Base-by-base conservation (phyloP, 2,113 vertebrate species). In the Caloenas nicobarica region DNA sequence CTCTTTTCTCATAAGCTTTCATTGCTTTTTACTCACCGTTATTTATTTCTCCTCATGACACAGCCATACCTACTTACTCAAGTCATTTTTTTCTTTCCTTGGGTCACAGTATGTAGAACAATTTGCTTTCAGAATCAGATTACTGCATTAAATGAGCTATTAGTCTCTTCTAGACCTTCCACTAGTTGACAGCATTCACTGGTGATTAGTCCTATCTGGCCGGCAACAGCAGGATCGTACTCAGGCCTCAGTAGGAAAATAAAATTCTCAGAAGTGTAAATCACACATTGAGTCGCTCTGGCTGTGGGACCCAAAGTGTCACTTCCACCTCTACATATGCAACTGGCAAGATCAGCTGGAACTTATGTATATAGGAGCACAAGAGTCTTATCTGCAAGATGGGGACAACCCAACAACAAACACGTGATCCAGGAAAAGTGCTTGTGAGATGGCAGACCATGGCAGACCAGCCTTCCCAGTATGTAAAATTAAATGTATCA, bases 61-160 rank as follows among this genome's bases (percentile, higher is more conserved):
- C 29, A 79, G 62, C 42, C 88, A 91, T 62, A 71, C 11, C 33
- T 83, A 54, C 48, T 93, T 72, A 86, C 53, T 78, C 40, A 86
- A 68, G 57, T 56, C 2, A 33, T 86, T 70, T 79, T 86, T 86
- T 93, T 40, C 46, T 71, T 51, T 91, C 42, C 48, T 70, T 83
- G 48, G 77, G 69, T 96, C 86, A 94, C 51, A 65, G 16, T 90
- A 68, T 57, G 44, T 50, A 74, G 68, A 81, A 93, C 31, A 66
- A 88, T 84, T 95, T 86, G 48, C 69, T 91, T 83, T 94, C 92
- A 92, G 53, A 96, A 96, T 88, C 36, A 65, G 66, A 84, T 95
- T 92, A 85, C 77, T 92, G n/a, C 44, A 69, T 88, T 79, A 95
- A 88, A 95, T 34, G 62, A 86, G 80, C 77, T 86, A 81, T 92